phyloP scores from a whole-genome alignment of 2,113 vertebrate species.

The Pavo muticus region DNA sequence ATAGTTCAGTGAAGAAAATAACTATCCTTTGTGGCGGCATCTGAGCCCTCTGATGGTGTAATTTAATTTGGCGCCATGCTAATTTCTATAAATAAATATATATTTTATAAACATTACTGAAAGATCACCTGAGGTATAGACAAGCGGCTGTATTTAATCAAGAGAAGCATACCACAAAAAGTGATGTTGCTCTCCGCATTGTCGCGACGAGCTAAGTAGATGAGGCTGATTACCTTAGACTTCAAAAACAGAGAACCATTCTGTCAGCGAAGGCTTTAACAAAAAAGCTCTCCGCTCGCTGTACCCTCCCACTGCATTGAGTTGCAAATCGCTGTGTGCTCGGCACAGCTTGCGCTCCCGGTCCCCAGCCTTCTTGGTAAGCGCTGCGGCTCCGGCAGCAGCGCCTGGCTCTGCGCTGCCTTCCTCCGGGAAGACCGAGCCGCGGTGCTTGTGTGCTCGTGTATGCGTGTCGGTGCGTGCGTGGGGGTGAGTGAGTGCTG shows the following conservation, averaged over 20 bases:
- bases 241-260: constrained; percentile 74
- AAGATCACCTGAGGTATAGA: not conserved
- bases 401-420: constrained; percentile 33
- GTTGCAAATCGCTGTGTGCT: constrained; percentile 82
- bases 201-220: constrained; percentile 29
- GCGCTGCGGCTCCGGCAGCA: constrained; percentile 69
- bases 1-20: constrained; percentile 15
- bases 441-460: not conserved
- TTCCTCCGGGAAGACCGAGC: not conserved
- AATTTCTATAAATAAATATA: not conserved
- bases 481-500: not conserved
- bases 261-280: constrained; percentile 63
- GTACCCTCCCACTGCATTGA: constrained; percentile 82
- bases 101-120: not conserved
- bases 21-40: not conserved
- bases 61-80: not conserved
- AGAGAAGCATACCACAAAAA: not conserved
- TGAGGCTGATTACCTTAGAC: constrained; percentile 71
- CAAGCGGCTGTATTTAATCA: not conserved
- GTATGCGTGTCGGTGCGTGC: not conserved
- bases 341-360: constrained; percentile 62
- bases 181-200: not conserved
- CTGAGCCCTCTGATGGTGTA: not conserved
- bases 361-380: constrained; percentile 75
- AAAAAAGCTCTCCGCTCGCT: constrained; percentile 38